These are phyloP conservation scores for Oreocharis arfaki DNA, from an alignment of 2,113 vertebrate species.

Conservation along the genomic window DNA sequence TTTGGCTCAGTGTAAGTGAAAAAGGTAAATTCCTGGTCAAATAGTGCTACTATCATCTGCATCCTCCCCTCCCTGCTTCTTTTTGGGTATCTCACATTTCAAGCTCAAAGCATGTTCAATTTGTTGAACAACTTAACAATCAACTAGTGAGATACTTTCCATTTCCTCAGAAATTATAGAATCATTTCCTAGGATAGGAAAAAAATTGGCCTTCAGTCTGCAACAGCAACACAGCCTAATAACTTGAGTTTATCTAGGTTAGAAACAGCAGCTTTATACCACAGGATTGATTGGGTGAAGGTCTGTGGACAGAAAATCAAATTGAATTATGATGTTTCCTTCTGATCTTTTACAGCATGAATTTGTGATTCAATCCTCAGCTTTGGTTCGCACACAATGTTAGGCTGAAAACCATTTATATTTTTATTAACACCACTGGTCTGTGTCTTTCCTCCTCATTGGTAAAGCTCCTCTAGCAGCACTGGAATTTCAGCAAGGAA, in stretches of 20 bases:
- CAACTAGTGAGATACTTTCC: neutral
- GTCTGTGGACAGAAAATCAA: constrained; percentile 60
- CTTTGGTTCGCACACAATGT: neutral
- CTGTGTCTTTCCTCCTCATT: neutral
- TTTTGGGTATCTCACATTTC: neutral
- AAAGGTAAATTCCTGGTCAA: neutral
- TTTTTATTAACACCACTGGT: neutral
- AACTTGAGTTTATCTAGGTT: constrained; percentile 20
- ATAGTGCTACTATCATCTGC: neutral
- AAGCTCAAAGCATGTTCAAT: neutral
- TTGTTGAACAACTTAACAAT: constrained; percentile 19
- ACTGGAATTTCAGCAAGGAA: neutral
- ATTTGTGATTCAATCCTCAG: constrained; percentile 1
- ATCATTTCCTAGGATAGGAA: neutral
- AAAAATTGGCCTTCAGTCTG: neutral
- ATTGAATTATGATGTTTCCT: constrained; percentile 50
- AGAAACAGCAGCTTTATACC: constrained; percentile 23
- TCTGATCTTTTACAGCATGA: constrained; percentile 22
- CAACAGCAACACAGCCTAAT: neutral
- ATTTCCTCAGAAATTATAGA: constrained; percentile 36
- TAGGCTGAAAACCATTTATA: neutral
- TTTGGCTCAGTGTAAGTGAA: neutral
- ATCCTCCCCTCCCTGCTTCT: neutral
- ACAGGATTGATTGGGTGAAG: constrained; percentile 27
- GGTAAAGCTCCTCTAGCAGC: neutral